These are phyloP conservation scores for Amiota communis DNA, from an alignment of 2,888 invertebrate genomes.

Conservation along the genomic window DNA sequence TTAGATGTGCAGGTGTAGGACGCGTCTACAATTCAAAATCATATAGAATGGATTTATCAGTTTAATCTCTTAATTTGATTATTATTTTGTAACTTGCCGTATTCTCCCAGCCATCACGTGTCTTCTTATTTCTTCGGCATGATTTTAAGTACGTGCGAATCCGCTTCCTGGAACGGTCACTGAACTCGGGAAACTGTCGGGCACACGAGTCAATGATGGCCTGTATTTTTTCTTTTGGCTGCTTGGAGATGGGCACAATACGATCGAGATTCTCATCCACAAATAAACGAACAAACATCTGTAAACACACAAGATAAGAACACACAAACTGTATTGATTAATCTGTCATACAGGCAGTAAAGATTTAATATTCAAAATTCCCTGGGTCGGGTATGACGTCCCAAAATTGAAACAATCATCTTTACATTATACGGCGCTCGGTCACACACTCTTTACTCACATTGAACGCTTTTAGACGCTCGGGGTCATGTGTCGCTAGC, in stretches of 20 bases:
- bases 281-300: slow-evolving; percentile 98
- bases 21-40: slow-evolving; percentile 78
- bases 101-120: slow-evolving; percentile 92
- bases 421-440: slow-evolving; percentile 54
- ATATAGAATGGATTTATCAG: too few relatives aligned
- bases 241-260: slow-evolving; percentile 97
- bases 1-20: slow-evolving; percentile 96
- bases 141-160: slow-evolving; percentile 97
- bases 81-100: slow-evolving; percentile 78
- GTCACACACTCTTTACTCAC: slow-evolving; percentile 76
- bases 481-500: slow-evolving; percentile 84
- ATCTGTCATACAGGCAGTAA: too few relatives aligned
- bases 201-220: slow-evolving; percentile 98
- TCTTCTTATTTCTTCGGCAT: slow-evolving; percentile 93
- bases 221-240: slow-evolving; percentile 98
- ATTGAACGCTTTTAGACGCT: slow-evolving; percentile 95
- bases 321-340: not conserved
- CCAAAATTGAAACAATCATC: slow-evolving; percentile 54
- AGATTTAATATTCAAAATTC: not conserved
- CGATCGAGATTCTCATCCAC: slow-evolving; percentile 97
- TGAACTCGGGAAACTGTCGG: slow-evolving; percentile 96
- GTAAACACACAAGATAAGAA: slow-evolving; percentile 57
- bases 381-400: not conserved
- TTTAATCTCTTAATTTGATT: too few relatives aligned
- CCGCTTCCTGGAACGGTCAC: slow-evolving; percentile 93